Evolutionary conservation across 2,797 vertebrate species (phyloP).

Genomic region (Myoxocephalus aenaeus): DNA sequence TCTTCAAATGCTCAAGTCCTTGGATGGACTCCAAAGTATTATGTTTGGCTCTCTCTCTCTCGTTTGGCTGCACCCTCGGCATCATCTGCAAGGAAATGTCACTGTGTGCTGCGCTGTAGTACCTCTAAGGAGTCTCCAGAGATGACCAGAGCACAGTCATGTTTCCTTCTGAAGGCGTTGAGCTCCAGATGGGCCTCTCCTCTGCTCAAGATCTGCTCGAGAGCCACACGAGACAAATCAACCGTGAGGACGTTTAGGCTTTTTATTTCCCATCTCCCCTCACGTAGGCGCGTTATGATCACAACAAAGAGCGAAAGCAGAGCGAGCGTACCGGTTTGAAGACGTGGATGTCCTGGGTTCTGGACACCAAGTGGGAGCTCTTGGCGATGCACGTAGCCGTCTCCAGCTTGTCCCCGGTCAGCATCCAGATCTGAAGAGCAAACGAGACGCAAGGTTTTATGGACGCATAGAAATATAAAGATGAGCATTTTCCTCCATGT

Average conservation of each 20-base stretch:
- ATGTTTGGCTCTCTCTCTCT: constrained; percentile 37
- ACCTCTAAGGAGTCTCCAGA: constrained; percentile 98
- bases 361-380: constrained; percentile 95
- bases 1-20: constrained; percentile 12
- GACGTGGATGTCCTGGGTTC: constrained; percentile 93
- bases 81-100: constrained; percentile 52
- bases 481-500: neutral
- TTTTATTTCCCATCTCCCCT: neutral
- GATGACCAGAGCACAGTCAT: constrained; percentile 97
- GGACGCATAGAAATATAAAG: neutral
- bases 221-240: constrained; percentile 59
- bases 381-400: constrained; percentile 98
- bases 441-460: neutral
- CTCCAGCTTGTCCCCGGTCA: constrained; percentile 97
- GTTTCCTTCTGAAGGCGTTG: constrained; percentile 96
- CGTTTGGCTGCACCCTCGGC: constrained; percentile 49
- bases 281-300: neutral
- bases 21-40: constrained; percentile 32
- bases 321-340: constrained; percentile 88
- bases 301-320: neutral
- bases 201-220: constrained; percentile 89
- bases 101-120: constrained; percentile 43
- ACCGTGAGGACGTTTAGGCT: neutral
- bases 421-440: constrained; percentile 94
- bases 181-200: constrained; percentile 97